Evolutionary conservation across 2,888 invertebrate genomes (phyloP).

Genomic region (Agriotes lineatus): DNA sequence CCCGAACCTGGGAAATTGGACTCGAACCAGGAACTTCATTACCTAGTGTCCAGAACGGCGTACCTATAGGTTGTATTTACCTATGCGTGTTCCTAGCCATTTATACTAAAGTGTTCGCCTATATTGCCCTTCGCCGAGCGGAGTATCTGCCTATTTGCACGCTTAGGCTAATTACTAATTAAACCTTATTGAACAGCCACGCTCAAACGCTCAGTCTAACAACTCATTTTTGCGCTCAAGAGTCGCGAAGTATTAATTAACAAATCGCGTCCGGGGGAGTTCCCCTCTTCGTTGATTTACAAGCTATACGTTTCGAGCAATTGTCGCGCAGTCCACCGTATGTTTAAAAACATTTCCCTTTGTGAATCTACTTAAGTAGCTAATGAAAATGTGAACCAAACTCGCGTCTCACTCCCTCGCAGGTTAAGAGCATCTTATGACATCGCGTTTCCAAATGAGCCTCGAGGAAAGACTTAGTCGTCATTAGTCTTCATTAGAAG

Average conservation of each 20-base stretch:
- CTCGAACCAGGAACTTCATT: conserved; percentile 54
- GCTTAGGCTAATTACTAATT: conserved; percentile 4
- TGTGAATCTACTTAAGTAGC: conserved; percentile 24
- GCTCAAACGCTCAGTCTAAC: background rate
- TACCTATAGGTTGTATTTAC: conserved; percentile 32
- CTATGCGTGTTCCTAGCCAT: conserved; percentile 28
- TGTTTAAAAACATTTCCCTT: conserved; percentile 21
- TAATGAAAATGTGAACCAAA: conserved; percentile 29
- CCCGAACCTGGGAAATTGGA: conserved; percentile 49
- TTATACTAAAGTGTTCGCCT: conserved; percentile 15
- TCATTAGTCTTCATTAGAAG: conserved; percentile 56
- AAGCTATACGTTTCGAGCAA: background rate
- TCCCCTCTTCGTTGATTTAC: background rate
- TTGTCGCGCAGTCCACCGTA: background rate
- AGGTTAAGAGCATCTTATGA: conserved; percentile 38
- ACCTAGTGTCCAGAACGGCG: conserved; percentile 50
- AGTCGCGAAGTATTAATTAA: background rate
- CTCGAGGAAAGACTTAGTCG: conserved; percentile 52
- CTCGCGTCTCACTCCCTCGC: conserved; percentile 18
- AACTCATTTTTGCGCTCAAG: background rate
- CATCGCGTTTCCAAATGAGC: conserved; percentile 51
- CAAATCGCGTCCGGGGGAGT: background rate
- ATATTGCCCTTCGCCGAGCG: conserved; percentile 2
- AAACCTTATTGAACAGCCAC: conserved; percentile 10
- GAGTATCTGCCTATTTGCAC: conserved; percentile 13